Evolutionary conservation across 2,888 invertebrate species (phyloP).

Genomic region (Rambutsinella grinnellia): DNA sequence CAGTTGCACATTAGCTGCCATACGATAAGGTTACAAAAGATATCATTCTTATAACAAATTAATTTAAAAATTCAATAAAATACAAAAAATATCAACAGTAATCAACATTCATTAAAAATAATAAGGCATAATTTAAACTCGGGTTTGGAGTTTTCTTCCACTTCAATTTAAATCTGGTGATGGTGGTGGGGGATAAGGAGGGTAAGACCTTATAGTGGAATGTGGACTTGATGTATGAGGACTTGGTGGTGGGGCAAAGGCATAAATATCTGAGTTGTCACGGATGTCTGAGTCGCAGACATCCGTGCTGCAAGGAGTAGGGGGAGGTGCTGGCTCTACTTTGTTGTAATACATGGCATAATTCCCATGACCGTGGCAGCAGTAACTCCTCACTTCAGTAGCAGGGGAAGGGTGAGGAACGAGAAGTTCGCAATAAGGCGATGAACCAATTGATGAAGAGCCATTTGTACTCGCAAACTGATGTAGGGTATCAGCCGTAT

Average conservation of each 20-base stretch:
- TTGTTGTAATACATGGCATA: slow-evolving; percentile 53
- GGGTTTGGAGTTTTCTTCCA: not conserved
- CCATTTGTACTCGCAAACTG: slow-evolving; percentile 56
- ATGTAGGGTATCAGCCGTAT: slow-evolving; percentile 57
- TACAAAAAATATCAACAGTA: not conserved
- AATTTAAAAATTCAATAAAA: not conserved
- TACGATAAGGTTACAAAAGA: no score
- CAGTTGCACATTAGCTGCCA: no score
- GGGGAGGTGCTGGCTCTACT: slow-evolving; percentile 79
- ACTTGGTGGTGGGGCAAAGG: slow-evolving; percentile 63
- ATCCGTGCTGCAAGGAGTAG: slow-evolving; percentile 95
- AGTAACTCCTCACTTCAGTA: slow-evolving; percentile 59
- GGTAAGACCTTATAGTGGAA: slow-evolving; percentile 61
- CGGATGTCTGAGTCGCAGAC: no score
- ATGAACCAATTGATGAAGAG: slow-evolving; percentile 57
- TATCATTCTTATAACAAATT: no score
- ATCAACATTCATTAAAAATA: not conserved
- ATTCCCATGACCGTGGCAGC: slow-evolving; percentile 60
- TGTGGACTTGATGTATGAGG: slow-evolving; percentile 64
- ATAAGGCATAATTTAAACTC: no score
- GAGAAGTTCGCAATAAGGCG: slow-evolving; percentile 62
- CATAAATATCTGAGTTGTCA: slow-evolving; percentile 84
- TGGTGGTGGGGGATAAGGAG: slow-evolving; percentile 60
- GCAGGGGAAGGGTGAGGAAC: slow-evolving; percentile 65
- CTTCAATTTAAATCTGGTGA: slow-evolving; percentile 56